phyloP scores from a whole-genome alignment of 2,113 vertebrate species.

The Petroica traversi region DNA sequence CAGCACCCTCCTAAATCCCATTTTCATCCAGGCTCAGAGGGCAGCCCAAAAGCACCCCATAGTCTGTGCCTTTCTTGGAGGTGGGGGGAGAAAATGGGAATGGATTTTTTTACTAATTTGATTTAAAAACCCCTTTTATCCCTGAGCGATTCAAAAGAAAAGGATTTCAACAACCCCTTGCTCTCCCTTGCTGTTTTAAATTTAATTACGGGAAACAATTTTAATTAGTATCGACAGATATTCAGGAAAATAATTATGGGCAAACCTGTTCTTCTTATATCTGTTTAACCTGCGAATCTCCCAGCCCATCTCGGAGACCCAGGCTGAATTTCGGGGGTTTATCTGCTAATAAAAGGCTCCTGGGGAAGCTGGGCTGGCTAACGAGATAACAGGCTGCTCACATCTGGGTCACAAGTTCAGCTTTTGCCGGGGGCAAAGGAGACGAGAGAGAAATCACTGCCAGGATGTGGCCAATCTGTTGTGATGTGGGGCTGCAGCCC shows the following conservation, averaged over 20 bases:
- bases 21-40: not conserved
- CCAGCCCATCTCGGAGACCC: not conserved
- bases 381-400: conserved; percentile 8
- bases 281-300: not conserved
- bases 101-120: not conserved
- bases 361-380: not conserved
- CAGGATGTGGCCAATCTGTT: not conserved
- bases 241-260: conserved; percentile 1
- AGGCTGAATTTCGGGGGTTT: not conserved
- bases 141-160: not conserved
- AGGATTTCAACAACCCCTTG: not conserved
- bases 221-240: conserved; percentile 47
- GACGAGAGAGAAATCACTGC: not conserved
- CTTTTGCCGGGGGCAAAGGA: not conserved
- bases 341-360: not conserved
- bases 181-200: not conserved
- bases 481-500: not conserved
- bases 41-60: not conserved
- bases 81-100: not conserved
- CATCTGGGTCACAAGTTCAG: conserved; percentile 59
- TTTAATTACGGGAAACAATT: conserved; percentile 31
- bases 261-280: not conserved
- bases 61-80: not conserved
- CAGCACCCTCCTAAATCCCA: not conserved
- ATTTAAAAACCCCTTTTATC: not conserved